These are phyloP conservation scores for Lamprologus speciosus DNA, from an alignment of 2,113 vertebrate genomes.

Conservation along the genomic window DNA sequence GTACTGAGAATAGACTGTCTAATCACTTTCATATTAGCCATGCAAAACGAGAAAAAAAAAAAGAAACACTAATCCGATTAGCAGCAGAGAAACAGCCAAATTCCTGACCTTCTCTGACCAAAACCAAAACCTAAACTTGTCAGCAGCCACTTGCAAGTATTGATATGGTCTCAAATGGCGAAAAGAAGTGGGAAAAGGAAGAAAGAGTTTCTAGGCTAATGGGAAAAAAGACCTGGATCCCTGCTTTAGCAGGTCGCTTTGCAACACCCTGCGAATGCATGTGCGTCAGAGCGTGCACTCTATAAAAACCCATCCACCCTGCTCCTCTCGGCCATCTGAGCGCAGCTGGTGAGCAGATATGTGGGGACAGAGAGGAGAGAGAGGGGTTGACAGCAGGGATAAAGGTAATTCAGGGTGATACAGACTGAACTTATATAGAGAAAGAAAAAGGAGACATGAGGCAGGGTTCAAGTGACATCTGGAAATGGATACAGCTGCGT, in stretches of 20 bases:
- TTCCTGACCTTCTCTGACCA: constrained; percentile 41
- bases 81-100: constrained; percentile 37
- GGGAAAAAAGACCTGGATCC: constrained; percentile 29
- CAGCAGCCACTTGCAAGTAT: constrained; percentile 24
- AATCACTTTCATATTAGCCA: constrained; percentile 47
- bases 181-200: constrained; percentile 6
- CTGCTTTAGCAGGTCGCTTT: constrained; percentile 7
- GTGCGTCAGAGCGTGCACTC: not conserved
- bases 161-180: constrained; percentile 2
- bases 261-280: not conserved
- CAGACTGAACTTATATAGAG: not conserved
- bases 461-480: not conserved
- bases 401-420: constrained; percentile 49
- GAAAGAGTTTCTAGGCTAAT: not conserved
- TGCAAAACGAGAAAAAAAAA: not conserved
- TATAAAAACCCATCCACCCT: constrained; percentile 26
- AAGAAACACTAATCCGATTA: constrained; percentile 40
- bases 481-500: constrained; percentile 6
- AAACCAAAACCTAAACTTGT: constrained; percentile 27
- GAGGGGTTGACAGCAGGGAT: constrained; percentile 45
- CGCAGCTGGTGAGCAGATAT: constrained; percentile 65
- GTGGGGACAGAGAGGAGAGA: constrained; percentile 11
- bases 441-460: not conserved
- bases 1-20: not conserved
- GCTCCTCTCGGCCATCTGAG: constrained; percentile 51